These are phyloP conservation scores for Allobates femoralis DNA, from an alignment of 2,797 vertebrate species.

Conservation along the genomic window DNA sequence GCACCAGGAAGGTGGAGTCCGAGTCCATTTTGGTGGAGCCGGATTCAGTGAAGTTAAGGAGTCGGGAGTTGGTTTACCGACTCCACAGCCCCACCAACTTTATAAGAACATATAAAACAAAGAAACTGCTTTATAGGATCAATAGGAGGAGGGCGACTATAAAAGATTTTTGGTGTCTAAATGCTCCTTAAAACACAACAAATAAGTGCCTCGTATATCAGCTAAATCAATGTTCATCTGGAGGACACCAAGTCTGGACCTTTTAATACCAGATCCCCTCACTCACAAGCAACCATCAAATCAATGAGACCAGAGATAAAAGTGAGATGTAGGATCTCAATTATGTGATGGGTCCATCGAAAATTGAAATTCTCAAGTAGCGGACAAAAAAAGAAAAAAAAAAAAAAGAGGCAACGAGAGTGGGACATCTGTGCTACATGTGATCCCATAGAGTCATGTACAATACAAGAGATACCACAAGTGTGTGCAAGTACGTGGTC, in stretches of 20 bases:
- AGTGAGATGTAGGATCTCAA: neutral
- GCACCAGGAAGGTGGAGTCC: no score
- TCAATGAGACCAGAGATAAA: neutral
- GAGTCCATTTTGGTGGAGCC: no score
- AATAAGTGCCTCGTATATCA: neutral
- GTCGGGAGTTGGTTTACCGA: no score
- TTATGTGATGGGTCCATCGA: neutral
- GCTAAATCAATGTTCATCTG: neutral
- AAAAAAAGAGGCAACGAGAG: neutral
- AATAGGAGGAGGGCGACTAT: no score
- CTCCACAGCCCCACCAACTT: no score
- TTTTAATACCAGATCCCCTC: neutral
- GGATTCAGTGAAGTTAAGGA: no score
- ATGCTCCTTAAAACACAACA: no score
- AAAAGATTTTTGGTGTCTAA: no score
- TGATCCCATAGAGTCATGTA: conserved; percentile 1
- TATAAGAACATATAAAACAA: no score
- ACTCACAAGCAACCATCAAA: neutral
- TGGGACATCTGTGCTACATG: neutral
- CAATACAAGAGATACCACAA: neutral
- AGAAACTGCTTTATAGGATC: no score
- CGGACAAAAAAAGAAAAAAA: neutral
- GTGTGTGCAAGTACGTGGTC: conserved; percentile 12
- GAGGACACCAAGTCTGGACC: neutral
- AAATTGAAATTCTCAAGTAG: neutral